These are phyloP conservation scores for Opisthograptis luteolata DNA, from an alignment of 2,888 invertebrate species.

Conservation along the genomic window DNA sequence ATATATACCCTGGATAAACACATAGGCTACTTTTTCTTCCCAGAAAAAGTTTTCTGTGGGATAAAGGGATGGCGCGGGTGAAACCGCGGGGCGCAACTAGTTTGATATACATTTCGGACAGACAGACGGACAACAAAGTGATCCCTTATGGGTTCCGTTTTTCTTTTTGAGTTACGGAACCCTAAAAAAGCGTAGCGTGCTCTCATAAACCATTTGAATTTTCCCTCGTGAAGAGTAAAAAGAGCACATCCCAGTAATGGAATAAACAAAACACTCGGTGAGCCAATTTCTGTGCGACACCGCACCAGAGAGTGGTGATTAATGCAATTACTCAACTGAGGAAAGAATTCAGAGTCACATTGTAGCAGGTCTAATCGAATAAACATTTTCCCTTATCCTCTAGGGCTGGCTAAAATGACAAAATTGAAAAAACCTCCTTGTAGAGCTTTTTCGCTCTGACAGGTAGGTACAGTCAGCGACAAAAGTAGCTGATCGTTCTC, in stretches of 20 bases:
- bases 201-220: not conserved
- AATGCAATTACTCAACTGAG: constrained; percentile 50
- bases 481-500: too few relatives aligned
- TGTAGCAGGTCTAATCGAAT: constrained; percentile 51
- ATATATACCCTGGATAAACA: too few relatives aligned
- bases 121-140: too few relatives aligned
- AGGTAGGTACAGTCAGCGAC: too few relatives aligned
- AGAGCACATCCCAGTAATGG: constrained; percentile 3
- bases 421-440: not conserved
- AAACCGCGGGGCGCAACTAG: too few relatives aligned
- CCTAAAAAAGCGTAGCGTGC: not conserved
- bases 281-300: constrained; percentile 26
- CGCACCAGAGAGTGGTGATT: constrained; percentile 40
- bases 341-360: constrained; percentile 48
- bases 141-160: too few relatives aligned
- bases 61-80: too few relatives aligned
- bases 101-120: too few relatives aligned
- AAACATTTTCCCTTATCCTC: constrained; percentile 40
- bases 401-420: constrained; percentile 16
- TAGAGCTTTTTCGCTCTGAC: too few relatives aligned
- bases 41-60: too few relatives aligned
- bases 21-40: too few relatives aligned
- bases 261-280: constrained; percentile 22
- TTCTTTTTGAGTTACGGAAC: not conserved
- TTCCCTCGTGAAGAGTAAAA: constrained; percentile 17